Base-by-base conservation (phyloP, 2,888 invertebrate species). In the Schizaphis graminum region DNA sequence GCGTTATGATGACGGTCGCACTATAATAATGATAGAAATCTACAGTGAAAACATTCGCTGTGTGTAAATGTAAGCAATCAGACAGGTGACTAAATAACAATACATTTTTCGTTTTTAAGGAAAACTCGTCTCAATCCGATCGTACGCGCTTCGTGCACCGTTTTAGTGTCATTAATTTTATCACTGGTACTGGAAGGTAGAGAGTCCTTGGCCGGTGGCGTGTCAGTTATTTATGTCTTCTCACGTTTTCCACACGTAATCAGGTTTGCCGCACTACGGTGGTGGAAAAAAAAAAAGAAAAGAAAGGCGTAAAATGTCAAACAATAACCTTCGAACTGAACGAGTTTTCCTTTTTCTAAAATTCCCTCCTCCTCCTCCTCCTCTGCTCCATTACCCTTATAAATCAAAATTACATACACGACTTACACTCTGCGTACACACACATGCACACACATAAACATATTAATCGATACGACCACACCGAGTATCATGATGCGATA, bases 351-450 rank as follows among this genome's bases (percentile, higher is more conserved):
- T 24, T 47, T 56, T 86, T 92, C n/a, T 5, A 21, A 86, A 87
- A 92, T 92, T 53, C 26, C 7, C 7, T 41, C 35, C n/a, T 67
- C 13, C 1, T 16, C 16, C 77, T 16, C 35, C 21, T 5, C 35
- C n/a, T 11, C 10, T 8, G 13, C 56, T 8, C 0, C 56, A 0
- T 41, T 7, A 1, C 21, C 53, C 3, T 21, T 8, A 92, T 61
- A 77, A 92, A 88, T 92, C 87, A 88, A 87, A 92, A 92, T 88
- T 53, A 91, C 88, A 53, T 35, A 56, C n/a, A n/a, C 49, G 77
- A n/a, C 67, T 16, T 21, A 35, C 77, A 35, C 21, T 26, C 4
- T 7, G 3, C 41, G 28, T 3, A 7, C 35, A 11, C 10, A 3
- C n/a, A 28, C 61, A 21, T 21, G 1, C 35, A 11, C 61, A 44